Base-by-base conservation (phyloP, 2,797 vertebrate species). In the Argentina silus region DNA sequence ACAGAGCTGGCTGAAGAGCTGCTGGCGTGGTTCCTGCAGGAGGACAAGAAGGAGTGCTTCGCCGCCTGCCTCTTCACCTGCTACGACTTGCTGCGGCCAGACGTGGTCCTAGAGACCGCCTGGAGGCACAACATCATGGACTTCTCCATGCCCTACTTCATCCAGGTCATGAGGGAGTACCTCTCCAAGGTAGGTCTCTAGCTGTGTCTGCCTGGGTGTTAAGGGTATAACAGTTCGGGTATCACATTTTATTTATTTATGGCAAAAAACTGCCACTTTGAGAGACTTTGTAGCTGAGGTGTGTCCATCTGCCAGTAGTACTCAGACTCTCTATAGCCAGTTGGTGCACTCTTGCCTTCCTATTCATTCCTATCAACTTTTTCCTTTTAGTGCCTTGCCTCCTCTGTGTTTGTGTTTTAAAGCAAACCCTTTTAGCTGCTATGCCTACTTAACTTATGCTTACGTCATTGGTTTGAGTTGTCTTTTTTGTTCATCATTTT, bases 41-140 rank as follows among this genome's bases (percentile, higher is more conserved):
- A 99, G 87, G 97, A 95, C 82, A 99, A 99, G 90, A 95, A 94
- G 86, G 98, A 99, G 86, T 99, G 98, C 90, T 99, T 99, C 73
- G 98, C 97, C 0, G 96, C 98, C 85, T 99, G 97, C 90, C 94
- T 99, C 21, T 99, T 99, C 88, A 98, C 98, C 70, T 99, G 98
- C 90, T 99, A 99, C 0, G 98, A 99, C 89, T 95, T 99, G 78
- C 92, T 99, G 88, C 95, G 98, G 88, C 97, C 98, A 0, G 98
- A 99, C 57, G 98, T 99, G 72, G 98, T 99, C 82, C 91, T 99
- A 87, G 98, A 99, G 94, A 98, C 97, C 0, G 96, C 98, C 6
- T 99, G 98, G 98, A 95, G 97, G 90, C 98, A 99, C 94, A 99
- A 99, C 93, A 96, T 99, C 92, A 99, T 99, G 97, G 98, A 99